These are phyloP conservation scores for Eudorcas thomsonii DNA, from an alignment of 2,113 vertebrate genomes.

Conservation along the genomic window DNA sequence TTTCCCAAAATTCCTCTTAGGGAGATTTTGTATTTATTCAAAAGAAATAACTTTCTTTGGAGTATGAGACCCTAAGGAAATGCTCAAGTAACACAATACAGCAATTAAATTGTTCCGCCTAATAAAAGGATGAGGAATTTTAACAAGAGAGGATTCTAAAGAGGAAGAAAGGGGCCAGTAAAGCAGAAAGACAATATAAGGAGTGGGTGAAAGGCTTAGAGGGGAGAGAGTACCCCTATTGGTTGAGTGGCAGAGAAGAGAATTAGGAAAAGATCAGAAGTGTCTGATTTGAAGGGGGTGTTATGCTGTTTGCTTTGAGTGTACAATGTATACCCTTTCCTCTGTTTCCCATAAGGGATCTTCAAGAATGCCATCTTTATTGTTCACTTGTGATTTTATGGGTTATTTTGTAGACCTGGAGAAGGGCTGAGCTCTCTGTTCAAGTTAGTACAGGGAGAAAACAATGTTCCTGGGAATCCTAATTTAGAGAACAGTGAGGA, in stretches of 20 bases:
- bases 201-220: not conserved
- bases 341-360: not conserved
- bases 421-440: not conserved
- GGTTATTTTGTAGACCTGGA: not conserved
- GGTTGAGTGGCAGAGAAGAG: not conserved
- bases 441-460: not conserved
- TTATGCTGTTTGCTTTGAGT: not conserved
- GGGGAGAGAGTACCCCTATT: not conserved
- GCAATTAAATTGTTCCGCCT: constrained; percentile 62
- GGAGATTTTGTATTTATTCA: constrained; percentile 62
- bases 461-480: not conserved
- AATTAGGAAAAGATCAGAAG: not conserved
- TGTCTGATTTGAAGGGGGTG: not conserved
- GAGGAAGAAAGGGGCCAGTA: not conserved
- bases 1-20: constrained; percentile 60
- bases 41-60: constrained; percentile 66
- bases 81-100: constrained; percentile 41
- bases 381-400: not conserved
- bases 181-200: not conserved
- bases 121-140: constrained; percentile 40
- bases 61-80: constrained; percentile 60
- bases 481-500: not conserved
- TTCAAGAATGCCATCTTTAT: not conserved
- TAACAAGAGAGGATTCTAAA: not conserved
- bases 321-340: not conserved